phyloP scores from a whole-genome alignment of 2,888 invertebrate species.

The Schrankia costaestrigalis region DNA sequence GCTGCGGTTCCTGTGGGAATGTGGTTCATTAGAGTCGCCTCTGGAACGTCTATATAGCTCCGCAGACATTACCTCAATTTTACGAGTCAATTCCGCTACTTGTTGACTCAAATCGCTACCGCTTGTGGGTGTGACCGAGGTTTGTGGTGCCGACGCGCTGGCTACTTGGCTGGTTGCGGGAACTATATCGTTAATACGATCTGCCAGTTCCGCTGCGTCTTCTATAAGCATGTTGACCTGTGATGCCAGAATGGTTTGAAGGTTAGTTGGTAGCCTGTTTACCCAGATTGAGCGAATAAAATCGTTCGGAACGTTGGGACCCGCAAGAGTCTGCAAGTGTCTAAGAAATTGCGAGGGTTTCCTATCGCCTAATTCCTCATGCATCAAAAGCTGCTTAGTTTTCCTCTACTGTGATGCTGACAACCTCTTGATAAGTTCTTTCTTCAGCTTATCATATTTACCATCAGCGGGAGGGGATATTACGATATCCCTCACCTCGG shows the following conservation, averaged over 20 bases:
- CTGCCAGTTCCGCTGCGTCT: background rate
- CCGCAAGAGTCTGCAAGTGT: slow-evolving; percentile 5
- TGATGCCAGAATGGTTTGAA: background rate
- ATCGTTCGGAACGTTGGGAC: background rate
- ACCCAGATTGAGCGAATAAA: background rate
- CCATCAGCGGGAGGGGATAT: slow-evolving; percentile 12
- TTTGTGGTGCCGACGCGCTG: background rate
- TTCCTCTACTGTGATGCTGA: too few species aligned
- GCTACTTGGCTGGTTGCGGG: background rate
- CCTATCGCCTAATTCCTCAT: slow-evolving; percentile 23
- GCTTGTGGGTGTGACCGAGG: background rate
- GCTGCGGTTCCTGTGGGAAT: too few species aligned
- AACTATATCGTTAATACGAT: too few species aligned
- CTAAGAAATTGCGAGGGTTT: slow-evolving; percentile 22
- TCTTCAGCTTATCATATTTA: too few species aligned
- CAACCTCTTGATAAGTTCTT: too few species aligned
- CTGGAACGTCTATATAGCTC: background rate
- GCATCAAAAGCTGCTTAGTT: too few species aligned
- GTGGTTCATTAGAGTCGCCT: too few species aligned
- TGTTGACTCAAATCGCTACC: background rate
- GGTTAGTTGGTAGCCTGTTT: background rate
- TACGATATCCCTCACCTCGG: slow-evolving; percentile 24
- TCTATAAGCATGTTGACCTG: background rate
- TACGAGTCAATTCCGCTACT: background rate
- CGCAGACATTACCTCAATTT: background rate